Percentiles rank a stretch among this genome's conserved stretches.
Conservation (phyloP, 2,113 vertebrate species). For the Phyllostomus discolor region DNA sequence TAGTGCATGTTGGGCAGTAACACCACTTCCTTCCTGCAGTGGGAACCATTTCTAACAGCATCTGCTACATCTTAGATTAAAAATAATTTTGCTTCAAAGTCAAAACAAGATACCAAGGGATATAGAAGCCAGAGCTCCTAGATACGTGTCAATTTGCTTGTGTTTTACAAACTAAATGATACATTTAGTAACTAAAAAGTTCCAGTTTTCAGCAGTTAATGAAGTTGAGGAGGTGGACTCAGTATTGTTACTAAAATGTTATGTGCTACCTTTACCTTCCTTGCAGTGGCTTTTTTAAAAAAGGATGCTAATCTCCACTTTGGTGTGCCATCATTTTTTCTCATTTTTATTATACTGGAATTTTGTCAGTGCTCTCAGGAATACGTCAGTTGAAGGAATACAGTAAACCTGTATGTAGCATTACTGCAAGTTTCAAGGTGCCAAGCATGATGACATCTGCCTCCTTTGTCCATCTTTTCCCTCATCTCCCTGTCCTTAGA, state of each 20-base stretch:
- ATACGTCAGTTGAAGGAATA: not conserved
- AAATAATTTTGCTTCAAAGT: not conserved
- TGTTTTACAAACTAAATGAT: not conserved
- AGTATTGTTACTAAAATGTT: not conserved
- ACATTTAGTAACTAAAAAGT: not conserved
- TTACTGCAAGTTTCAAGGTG: not conserved
- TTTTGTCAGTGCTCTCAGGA: not conserved
- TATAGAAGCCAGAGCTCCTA: not conserved
- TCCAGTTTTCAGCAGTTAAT: not conserved
- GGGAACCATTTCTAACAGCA: not conserved
- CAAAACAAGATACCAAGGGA: not conserved
- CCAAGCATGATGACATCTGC: not conserved
- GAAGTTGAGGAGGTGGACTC: not conserved
- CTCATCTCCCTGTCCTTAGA: not conserved
- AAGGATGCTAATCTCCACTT: not conserved
- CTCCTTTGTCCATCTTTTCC: not conserved
- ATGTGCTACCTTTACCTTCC: not conserved
- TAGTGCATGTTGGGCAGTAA: not conserved
- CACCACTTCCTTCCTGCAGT: not conserved
- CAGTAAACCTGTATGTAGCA: not conserved
- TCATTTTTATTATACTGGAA: not conserved
- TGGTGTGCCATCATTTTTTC: not conserved
- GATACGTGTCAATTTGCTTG: not conserved
- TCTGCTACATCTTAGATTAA: not conserved
- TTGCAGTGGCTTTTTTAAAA: not conserved